Conservation (phyloP, 2,888 invertebrate species). For the Anoplius nigerrimus region DNA sequence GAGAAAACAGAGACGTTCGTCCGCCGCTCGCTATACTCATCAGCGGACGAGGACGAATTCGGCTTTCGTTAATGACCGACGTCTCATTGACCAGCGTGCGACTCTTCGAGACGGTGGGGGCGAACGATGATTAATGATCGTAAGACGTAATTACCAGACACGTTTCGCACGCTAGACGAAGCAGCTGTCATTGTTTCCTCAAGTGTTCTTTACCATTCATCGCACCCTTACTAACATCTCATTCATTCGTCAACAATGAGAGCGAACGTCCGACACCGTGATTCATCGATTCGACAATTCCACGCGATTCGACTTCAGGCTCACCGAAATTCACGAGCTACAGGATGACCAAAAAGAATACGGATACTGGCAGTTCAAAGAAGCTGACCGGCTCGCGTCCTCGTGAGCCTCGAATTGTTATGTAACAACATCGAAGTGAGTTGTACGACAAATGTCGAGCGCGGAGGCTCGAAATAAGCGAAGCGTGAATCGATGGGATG, state of each 20-base stretch:
- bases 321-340: too few relatives aligned
- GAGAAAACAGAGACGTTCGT: constrained; percentile 51
- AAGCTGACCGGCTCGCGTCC: constrained; percentile 19
- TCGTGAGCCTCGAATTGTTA: constrained; percentile 61
- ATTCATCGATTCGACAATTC: too few relatives aligned
- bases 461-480: constrained; percentile 72
- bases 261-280: not conserved
- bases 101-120: too few relatives aligned
- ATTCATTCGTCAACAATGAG: not conserved
- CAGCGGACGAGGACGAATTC: constrained; percentile 41
- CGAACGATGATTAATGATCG: too few relatives aligned
- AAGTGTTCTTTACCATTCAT: not conserved
- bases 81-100: constrained; percentile 33
- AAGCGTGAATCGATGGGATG: constrained; percentile 71
- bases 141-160: too few relatives aligned
- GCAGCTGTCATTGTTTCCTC: constrained; percentile 42
- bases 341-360: too few relatives aligned
- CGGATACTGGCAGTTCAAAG: not conserved
- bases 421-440: constrained; percentile 71
- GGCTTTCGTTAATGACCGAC: constrained; percentile 47
- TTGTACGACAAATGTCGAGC: constrained; percentile 73
- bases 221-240: constrained; percentile 17
- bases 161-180: not conserved
- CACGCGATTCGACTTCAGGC: too few relatives aligned
- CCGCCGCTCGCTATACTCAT: constrained; percentile 54